phyloP scores from a whole-genome alignment of 2,113 vertebrate species.

The Ailuropoda melanoleuca region DNA sequence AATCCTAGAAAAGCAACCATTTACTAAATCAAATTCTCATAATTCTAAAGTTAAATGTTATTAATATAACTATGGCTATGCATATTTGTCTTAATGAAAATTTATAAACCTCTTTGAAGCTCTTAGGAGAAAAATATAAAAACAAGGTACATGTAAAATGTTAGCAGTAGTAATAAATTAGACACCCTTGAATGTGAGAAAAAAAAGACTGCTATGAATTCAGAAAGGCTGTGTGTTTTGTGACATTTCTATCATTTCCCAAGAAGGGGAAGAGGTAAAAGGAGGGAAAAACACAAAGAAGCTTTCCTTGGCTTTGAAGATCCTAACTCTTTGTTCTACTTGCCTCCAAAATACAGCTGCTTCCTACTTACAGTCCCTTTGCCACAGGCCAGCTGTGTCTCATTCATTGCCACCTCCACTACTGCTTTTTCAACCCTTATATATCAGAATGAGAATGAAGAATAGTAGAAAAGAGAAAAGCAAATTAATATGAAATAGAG shows the following conservation, averaged over 20 bases:
- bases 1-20: background rate
- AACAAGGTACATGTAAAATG: conserved; percentile 21
- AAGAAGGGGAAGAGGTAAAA: background rate
- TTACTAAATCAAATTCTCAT: background rate
- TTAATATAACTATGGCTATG: background rate
- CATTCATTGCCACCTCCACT: background rate
- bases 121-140: conserved; percentile 22
- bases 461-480: background rate
- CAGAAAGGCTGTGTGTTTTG: conserved; percentile 16
- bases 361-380: background rate
- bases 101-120: conserved; percentile 43
- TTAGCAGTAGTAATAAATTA: conserved; percentile 17
- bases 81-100: conserved; percentile 44
- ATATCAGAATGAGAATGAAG: background rate
- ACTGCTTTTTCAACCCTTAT: background rate
- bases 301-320: conserved; percentile 30
- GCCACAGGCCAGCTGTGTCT: background rate
- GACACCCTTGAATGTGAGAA: background rate
- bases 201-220: background rate
- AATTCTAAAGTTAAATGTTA: conserved; percentile 42
- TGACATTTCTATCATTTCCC: background rate
- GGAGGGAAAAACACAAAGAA: background rate
- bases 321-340: conserved; percentile 39
- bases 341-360: background rate
- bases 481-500: background rate